phyloP scores from a whole-genome alignment of 1,140 invertebrate species.

The Galleria mellonella region DNA sequence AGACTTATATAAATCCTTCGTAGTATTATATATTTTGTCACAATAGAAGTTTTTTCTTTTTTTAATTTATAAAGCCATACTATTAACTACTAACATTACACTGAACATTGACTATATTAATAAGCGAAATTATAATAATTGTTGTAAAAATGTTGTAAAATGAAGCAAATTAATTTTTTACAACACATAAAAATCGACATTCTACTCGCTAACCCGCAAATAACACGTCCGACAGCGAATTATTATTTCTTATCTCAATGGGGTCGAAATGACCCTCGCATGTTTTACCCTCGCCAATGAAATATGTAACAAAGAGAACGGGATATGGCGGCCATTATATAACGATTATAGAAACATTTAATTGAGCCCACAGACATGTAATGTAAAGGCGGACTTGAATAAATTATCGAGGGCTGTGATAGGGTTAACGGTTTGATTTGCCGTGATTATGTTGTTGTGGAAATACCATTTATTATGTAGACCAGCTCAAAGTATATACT shows the following conservation, averaged over 20 bases:
- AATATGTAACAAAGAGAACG: slow-evolving; percentile 60
- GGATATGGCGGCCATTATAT: slow-evolving; percentile 34
- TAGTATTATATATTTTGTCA: too few relatives aligned
- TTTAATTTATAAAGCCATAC: too few relatives aligned
- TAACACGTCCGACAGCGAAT: slow-evolving; percentile 13
- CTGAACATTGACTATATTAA: too few relatives aligned
- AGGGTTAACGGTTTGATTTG: slow-evolving; percentile 29
- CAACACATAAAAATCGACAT: too few relatives aligned
- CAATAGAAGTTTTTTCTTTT: too few relatives aligned
- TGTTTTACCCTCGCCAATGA: slow-evolving; percentile 53
- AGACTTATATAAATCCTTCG: too few relatives aligned
- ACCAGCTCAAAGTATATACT: too few relatives aligned
- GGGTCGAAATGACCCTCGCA: slow-evolving; percentile 36
- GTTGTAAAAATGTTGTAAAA: too few relatives aligned
- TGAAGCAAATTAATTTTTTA: too few relatives aligned
- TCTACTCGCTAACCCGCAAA: slow-evolving; percentile 17
- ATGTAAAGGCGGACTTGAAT: slow-evolving; percentile 39
- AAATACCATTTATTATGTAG: too few relatives aligned
- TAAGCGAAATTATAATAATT: too few relatives aligned
- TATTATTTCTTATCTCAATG: slow-evolving; percentile 25
- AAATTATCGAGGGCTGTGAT: slow-evolving; percentile 37
- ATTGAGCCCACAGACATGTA: slow-evolving; percentile 38
- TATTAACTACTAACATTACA: too few relatives aligned
- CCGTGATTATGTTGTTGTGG: slow-evolving; percentile 37
- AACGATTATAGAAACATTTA: slow-evolving; percentile 41